Evolutionary conservation across 2,888 invertebrate species (phyloP), one percentile per base, ranked within the genome.

Genomic region (Hartigia nigra): DNA sequence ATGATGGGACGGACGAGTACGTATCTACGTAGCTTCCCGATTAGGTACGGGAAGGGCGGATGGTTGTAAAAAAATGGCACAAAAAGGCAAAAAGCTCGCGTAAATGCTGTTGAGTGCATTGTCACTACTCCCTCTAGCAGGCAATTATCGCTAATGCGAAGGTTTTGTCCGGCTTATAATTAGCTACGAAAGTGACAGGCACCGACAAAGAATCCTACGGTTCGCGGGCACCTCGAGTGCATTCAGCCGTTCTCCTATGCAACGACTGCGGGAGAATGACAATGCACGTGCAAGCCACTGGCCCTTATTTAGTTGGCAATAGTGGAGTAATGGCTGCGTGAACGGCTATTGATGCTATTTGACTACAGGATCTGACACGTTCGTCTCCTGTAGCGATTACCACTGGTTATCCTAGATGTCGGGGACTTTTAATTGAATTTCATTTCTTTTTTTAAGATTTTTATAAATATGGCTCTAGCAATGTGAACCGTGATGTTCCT

Each of bases 131-230:
- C 70, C 76, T 81, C 35, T n/a, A 31, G 75, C 75, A 79, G 85
- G 84, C 84, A 86, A 84, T 87, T 84, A 86, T 86, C 86, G 86
- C 87, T 88, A 86, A 87, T 87, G 85, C 84, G 84, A 81, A 84
- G 86, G 86, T 88, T 87, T 87, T 87, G 86, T 87, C 86, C 85
- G 83, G 84, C 83, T 87, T 87, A 86, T 87, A 88, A 88, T 88
- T 88, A 88, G 85, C 83, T 84, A 83, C 81, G 84, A 84, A 86
- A 86, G 85, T 87, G 87, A 85, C 87, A 86, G 83, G 82, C 80
- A 81, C 87, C 87, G 87, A 87, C 87, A 86, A 87, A 88, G 87
- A 83, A 82, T 84, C 79, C 80, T 78, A 79, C 37, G 55, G 77
- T 74, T 78, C 81, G 79, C 79, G 70, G 78, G 77, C 78, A 75